Base-by-base conservation (phyloP, 2,888 invertebrate species). In the Temnothorax ravouxi region DNA sequence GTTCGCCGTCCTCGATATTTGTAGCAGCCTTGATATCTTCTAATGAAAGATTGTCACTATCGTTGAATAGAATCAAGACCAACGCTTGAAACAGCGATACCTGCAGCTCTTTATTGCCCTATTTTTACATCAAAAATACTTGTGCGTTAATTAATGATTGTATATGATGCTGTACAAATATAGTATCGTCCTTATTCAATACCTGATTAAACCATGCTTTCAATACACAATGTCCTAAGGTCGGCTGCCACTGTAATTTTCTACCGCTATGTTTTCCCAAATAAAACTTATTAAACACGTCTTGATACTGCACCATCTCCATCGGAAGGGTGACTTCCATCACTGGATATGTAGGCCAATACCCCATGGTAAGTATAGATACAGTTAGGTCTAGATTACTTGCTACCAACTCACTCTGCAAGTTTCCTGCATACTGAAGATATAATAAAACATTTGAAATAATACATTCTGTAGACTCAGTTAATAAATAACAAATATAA, bases 181-280 rank as follows among this genome's bases (percentile, higher is more conserved):
- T 29, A 69, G 34, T 25, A 54, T 54, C 8, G 8, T 21, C 34
- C 2, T 56, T 75, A 41, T 76, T 41, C 18, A 59, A 64, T 95
- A 97, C 98, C 95, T 97, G 97, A 94, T 97, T 96, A 94, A 99
- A 99, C 92, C 96, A 96, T 15, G 99, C 99, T 92, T 97, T 96
- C 25, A 99, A 96, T 84, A 99, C 99, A 95, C 99, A 99, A 95
- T 99, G 98, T 0, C 99, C 99, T n/a, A 99, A 96, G 72, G 99
- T 99, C 85, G 99, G 98, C 95, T 99, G 99, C 99, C 99, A 99
- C 95, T 99, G 99, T 87, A 99, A 96, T 95, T 99, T 99, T 84
- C 99, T 96, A 81, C 99, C 99, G 89, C 98, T 99, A 96, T 99
- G 99, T 95, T 99, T 99, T 91, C 97, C 97, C 88, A 99, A 96